These are phyloP conservation scores for Cephalopachus bancanus DNA, from an alignment of 2,797 vertebrate species.

Conservation along the genomic window DNA sequence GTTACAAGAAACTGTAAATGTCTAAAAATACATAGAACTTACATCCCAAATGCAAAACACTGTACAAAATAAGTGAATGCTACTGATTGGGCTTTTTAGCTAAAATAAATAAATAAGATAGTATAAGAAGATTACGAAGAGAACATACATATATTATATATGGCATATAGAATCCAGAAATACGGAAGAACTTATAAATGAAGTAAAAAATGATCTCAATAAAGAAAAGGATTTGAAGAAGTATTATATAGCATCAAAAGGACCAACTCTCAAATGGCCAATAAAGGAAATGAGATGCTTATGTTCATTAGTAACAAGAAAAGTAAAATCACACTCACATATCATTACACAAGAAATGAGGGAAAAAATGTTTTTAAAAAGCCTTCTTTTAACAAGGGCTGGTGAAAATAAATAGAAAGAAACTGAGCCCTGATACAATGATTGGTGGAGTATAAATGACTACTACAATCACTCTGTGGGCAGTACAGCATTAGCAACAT, in stretches of 20 bases:
- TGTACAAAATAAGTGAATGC: background rate
- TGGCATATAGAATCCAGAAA: background rate
- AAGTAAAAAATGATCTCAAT: background rate
- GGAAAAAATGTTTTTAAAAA: background rate
- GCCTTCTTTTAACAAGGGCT: background rate
- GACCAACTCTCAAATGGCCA: background rate
- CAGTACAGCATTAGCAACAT: background rate
- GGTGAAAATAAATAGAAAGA: background rate
- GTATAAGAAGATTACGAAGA: background rate
- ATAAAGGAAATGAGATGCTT: background rate
- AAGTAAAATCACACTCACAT: background rate
- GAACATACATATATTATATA: background rate
- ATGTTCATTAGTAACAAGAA: background rate
- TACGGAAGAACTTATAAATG: background rate
- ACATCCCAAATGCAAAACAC: background rate
- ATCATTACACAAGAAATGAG: background rate
- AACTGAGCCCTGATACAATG: background rate
- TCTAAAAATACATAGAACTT: background rate
- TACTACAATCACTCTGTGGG: background rate
- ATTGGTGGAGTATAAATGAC: background rate
- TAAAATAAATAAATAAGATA: background rate
- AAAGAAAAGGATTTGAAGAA: background rate
- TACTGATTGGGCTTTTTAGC: background rate
- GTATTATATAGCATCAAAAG: background rate
- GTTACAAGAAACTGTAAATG: background rate